Evolutionary conservation across 2,797 vertebrate genomes (phyloP).

Genomic region (Momotus momota): DNA sequence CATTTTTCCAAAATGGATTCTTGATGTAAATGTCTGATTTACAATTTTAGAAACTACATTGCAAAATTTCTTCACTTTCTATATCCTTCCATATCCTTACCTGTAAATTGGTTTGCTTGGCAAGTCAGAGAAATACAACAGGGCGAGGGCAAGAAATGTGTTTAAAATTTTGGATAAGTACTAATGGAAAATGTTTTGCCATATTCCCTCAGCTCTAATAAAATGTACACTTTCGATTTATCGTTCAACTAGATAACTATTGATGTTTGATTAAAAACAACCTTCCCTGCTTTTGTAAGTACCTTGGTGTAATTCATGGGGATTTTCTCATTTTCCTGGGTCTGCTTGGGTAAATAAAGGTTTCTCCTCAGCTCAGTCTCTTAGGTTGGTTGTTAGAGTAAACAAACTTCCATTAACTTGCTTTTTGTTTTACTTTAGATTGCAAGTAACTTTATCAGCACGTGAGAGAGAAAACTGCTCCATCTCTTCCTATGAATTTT

Average conservation of each 20-base stretch:
- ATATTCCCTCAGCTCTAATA: constrained; percentile 45
- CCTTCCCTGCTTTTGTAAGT: constrained; percentile 34
- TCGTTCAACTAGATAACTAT: constrained; percentile 51
- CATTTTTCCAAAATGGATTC: not conserved
- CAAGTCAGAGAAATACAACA: not conserved
- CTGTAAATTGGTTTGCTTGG: not conserved
- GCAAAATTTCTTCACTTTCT: not conserved
- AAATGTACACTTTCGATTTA: constrained; percentile 51
- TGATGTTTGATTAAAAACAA: constrained; percentile 67
- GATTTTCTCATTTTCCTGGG: constrained; percentile 69
- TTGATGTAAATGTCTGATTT: not conserved
- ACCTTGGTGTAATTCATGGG: constrained; percentile 39
- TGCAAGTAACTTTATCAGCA: constrained; percentile 29
- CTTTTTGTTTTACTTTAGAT: constrained; percentile 51
- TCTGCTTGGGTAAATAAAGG: constrained; percentile 60
- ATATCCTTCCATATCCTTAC: not conserved
- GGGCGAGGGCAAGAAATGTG: not conserved
- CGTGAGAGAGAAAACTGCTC: not conserved
- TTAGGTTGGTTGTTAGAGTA: constrained; percentile 18
- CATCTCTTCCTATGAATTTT: not conserved
- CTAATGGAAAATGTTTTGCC: constrained; percentile 43
- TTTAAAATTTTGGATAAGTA: constrained; percentile 59
- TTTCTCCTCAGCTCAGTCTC: constrained; percentile 30
- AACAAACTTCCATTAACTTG: constrained; percentile 13
- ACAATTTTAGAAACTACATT: not conserved